phyloP scores from a whole-genome alignment of 2,797 vertebrate species.

The Sebastes diaconus region DNA sequence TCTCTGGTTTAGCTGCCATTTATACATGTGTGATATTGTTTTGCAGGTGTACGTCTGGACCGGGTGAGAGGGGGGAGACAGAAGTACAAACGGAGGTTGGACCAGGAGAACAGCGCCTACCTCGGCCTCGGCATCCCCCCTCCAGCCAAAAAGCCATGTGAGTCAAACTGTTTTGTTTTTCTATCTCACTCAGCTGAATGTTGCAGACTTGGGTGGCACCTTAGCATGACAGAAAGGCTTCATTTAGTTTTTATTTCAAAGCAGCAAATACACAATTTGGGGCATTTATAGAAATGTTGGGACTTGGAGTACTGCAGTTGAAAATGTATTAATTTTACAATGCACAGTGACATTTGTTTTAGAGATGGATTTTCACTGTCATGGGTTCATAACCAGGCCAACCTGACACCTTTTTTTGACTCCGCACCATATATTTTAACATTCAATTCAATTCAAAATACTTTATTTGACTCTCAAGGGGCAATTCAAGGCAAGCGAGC shows the following conservation, averaged over 20 bases:
- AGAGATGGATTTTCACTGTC: background rate
- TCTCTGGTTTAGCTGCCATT: background rate
- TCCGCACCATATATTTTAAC: background rate
- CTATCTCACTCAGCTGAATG: background rate
- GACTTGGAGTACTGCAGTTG: background rate
- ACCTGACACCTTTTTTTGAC: background rate
- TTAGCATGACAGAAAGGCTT: background rate
- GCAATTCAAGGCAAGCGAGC: too few species aligned
- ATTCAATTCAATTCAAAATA: too few species aligned
- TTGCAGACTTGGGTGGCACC: background rate
- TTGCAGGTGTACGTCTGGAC: conserved; percentile 94
- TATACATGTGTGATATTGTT: background rate
- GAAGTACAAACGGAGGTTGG: conserved; percentile 96
- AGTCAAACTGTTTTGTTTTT: conserved; percentile 46
- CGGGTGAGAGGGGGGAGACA: conserved; percentile 97
- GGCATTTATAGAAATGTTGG: background rate
- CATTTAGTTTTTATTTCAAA: background rate
- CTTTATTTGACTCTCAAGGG: too few species aligned
- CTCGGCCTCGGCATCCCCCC: conserved; percentile 91
- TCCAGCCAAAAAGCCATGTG: conserved; percentile 94
- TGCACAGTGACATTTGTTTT: background rate
- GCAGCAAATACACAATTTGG: background rate
- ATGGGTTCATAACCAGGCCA: background rate
- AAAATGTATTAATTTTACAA: background rate
- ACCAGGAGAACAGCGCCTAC: conserved; percentile 90